phyloP scores from a whole-genome alignment of 2,888 invertebrate species.

The Zygaena filipendulae region DNA sequence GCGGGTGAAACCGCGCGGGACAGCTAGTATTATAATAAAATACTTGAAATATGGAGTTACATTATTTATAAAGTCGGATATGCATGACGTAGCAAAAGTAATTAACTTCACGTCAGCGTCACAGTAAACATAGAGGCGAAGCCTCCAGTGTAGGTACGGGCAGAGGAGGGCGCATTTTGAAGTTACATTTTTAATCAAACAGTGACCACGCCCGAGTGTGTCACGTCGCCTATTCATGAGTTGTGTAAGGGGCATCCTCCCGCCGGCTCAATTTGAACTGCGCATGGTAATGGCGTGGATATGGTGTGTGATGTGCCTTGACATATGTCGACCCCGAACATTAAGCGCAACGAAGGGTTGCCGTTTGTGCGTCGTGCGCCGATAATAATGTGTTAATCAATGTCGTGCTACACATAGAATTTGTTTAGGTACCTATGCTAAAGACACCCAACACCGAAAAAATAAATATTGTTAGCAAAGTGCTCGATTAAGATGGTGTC shows the following conservation, averaged over 20 bases:
- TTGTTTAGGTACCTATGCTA: too few species aligned
- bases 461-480: too few species aligned
- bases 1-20: too few species aligned
- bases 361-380: slow-evolving; percentile 23
- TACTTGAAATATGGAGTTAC: too few species aligned
- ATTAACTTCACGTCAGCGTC: slow-evolving; percentile 36
- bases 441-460: too few species aligned
- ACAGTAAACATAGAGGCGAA: slow-evolving; percentile 4
- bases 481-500: too few species aligned
- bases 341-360: slow-evolving; percentile 40
- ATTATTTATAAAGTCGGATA: slow-evolving; percentile 37
- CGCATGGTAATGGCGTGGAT: slow-evolving; percentile 55
- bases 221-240: slow-evolving; percentile 51
- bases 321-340: slow-evolving; percentile 55
- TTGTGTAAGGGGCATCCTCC: slow-evolving; percentile 48
- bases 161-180: slow-evolving; percentile 37
- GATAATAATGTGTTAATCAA: too few species aligned
- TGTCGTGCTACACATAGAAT: too few species aligned
- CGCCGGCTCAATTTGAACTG: slow-evolving; percentile 41
- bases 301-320: slow-evolving; percentile 47
- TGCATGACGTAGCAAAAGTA: slow-evolving; percentile 43
- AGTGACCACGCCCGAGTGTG: slow-evolving; percentile 46
- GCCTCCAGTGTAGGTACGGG: slow-evolving; percentile 8
- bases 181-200: slow-evolving; percentile 59
- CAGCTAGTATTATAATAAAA: too few species aligned